Base-by-base conservation (phyloP, 1,140 invertebrate species). In the Rhynchophorus ferrugineus region DNA sequence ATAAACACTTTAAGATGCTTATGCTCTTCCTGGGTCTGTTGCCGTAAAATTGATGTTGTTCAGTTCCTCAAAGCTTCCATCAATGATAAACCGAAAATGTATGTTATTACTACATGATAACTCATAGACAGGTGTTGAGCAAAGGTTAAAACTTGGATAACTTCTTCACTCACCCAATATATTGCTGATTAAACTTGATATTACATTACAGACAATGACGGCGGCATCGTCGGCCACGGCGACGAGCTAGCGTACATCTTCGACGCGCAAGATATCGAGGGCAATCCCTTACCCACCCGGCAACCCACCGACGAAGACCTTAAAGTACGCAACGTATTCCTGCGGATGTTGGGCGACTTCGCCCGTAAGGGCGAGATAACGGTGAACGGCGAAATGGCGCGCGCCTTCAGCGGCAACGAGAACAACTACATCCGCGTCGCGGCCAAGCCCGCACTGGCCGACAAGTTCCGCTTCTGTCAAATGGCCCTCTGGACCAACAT, bases 191-290 rank as follows among this genome's bases (percentile, higher is more conserved):
- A 14, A 46, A 46, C 36, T 2, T 22, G n/a, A 17, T 46, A 8
- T 36, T 39, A 7, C n/a, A 20, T 3, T 43, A 11, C 11, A 54
- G 42, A 45, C 34, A n/a, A 18, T 6, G 20, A 43, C 38, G 65
- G 61, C 66, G 77, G 58, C 43, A 67, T 65, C 7, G 75, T 79
- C 1, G 69, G 73, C 7, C 81, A 84, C 60, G 82, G 82, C 1
- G 82, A 85, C 59, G 83, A 85, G 59, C 63, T 85, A 3, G 78
- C 77, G 19, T 86, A 82, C 48, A 68, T 85, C 54, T 86, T 85
- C 57, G 77, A 81, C 56, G 72, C 74, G 1, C 72, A 80, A 24
- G 74, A 78, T 34, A 68, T 81, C 2, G 71, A 77, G 20, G 82
- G 82, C 0, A 73, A 75, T 22, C 68, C 76, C 2, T 17, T 69